Base-by-base conservation (phyloP, 2,113 vertebrate genomes). In the Nerophis lumbriciformis region DNA sequence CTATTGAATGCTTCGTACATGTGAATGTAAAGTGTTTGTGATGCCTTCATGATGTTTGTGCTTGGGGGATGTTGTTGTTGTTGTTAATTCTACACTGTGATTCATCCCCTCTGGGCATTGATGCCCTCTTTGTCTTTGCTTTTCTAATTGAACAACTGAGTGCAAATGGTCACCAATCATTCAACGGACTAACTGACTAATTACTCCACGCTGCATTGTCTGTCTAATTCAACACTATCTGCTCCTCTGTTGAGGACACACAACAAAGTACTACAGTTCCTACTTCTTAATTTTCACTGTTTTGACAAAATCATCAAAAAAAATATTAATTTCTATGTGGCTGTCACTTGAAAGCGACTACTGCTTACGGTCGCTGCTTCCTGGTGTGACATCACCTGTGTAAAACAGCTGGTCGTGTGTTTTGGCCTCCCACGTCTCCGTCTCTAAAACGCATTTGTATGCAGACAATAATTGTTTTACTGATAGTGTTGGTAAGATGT, bases 101-200 rank as follows among this genome's bases (percentile, higher is more conserved):
- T 68, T 69, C 59, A 63, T 50, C 47, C 74, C 79, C 79, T 68
- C 60, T 57, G 75, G 82, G 73, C 72, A 61, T 68, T 28, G 37
- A 69, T 82, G 83, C 72, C 79, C 81, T 82, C 76, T 77, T 77
- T 81, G 79, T 67, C 71, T 82, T 79, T 81, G 68, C 65, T 73
- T 73, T 73, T 63, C 65, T 74, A 82, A 83, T 82, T 82, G 79
- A 65, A 61, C 57, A 19, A 55, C 51, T 36, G 74, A 66, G 69
- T 61, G 6, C 69, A 61, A 70, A 66, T 63, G 65, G 60, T 71
- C 59, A 67, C 56, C 59, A 53, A 72, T 77, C 59, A 73, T 73
- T 77, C 76, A 71, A 56, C 69, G 71, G 66, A 74, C 54, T 6
- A 54, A 38, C 53, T 38, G 7, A 51, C 52, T 66, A 63, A 81